phyloP scores from a whole-genome alignment of 2,113 vertebrate genomes.

The Sinocyclocheilus rhinocerous region DNA sequence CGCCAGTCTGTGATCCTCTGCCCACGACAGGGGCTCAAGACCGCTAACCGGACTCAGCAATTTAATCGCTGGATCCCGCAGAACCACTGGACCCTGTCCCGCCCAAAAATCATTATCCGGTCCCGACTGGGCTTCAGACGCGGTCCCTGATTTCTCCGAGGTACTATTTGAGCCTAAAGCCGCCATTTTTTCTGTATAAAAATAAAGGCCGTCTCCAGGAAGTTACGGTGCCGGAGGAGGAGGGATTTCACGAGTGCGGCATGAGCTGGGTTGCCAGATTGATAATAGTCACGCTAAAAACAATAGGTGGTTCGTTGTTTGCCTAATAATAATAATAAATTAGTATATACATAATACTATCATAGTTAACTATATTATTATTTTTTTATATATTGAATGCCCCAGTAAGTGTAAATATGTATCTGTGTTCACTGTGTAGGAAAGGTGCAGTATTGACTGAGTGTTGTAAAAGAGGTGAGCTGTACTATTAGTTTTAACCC shows the following conservation, averaged over 20 bases:
- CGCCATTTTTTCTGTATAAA: slow-evolving; percentile 72
- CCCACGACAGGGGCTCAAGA: slow-evolving; percentile 88
- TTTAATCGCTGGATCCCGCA: slow-evolving; percentile 82
- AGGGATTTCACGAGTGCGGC: slow-evolving; percentile 31
- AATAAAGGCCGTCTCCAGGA: slow-evolving; percentile 60
- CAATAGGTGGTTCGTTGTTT: background rate
- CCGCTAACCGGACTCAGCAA: slow-evolving; percentile 85
- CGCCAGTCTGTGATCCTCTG: slow-evolving; percentile 89
- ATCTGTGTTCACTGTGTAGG: too few species aligned
- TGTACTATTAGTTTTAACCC: background rate
- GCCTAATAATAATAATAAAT: background rate
- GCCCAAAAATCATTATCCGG: slow-evolving; percentile 36
- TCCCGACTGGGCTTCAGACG: slow-evolving; percentile 62
- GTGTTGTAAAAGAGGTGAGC: too few species aligned
- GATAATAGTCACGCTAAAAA: background rate
- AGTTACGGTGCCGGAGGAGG: slow-evolving; percentile 60
- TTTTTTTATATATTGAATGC: background rate
- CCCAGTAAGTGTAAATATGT: too few species aligned
- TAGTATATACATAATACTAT: background rate
- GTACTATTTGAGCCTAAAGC: slow-evolving; percentile 50
- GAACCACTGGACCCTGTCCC: slow-evolving; percentile 66
- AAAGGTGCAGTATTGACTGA: too few species aligned
- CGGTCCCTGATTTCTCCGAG: slow-evolving; percentile 47
- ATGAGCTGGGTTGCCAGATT: slow-evolving; percentile 54
- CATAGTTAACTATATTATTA: background rate